Evolutionary conservation across 2,888 invertebrate species (phyloP).

Genomic region (Sclerodermus sp.): DNA sequence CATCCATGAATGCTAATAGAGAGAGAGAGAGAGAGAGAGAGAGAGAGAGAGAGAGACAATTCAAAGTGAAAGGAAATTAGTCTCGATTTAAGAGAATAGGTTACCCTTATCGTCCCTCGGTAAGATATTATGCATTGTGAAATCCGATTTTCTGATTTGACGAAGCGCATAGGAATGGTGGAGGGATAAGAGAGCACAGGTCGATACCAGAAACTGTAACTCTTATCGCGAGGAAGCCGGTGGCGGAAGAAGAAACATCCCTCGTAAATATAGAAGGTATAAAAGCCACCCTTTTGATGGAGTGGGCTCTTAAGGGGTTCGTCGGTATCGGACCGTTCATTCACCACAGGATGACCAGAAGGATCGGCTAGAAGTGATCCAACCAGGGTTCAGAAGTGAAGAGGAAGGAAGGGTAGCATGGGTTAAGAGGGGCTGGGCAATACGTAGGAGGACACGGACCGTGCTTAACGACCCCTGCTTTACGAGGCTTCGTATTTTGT

Average conservation of each 20-base stretch:
- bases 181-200: slow-evolving; percentile 16
- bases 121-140: background rate
- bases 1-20: too few species aligned
- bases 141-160: slow-evolving; percentile 18
- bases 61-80: too few species aligned
- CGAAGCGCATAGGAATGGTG: slow-evolving; percentile 2
- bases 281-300: slow-evolving; percentile 53
- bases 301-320: slow-evolving; percentile 48
- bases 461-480: slow-evolving; percentile 46
- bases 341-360: slow-evolving; percentile 41
- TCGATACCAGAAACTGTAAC: slow-evolving; percentile 31
- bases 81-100: too few species aligned
- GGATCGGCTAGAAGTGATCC: slow-evolving; percentile 22
- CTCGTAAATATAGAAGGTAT: slow-evolving; percentile 53
- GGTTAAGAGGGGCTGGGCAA: slow-evolving; percentile 1
- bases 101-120: too few species aligned
- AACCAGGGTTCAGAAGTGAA: background rate
- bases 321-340: slow-evolving; percentile 39
- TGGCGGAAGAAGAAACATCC: slow-evolving; percentile 48
- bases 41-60: too few species aligned
- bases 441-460: slow-evolving; percentile 8
- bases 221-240: slow-evolving; percentile 48
- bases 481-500: slow-evolving; percentile 48
- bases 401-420: slow-evolving; percentile 6
- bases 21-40: too few species aligned